These are phyloP conservation scores for Protobothrops mucrosquamatus DNA, from an alignment of 2,113 vertebrate species.

Conservation along the genomic window DNA sequence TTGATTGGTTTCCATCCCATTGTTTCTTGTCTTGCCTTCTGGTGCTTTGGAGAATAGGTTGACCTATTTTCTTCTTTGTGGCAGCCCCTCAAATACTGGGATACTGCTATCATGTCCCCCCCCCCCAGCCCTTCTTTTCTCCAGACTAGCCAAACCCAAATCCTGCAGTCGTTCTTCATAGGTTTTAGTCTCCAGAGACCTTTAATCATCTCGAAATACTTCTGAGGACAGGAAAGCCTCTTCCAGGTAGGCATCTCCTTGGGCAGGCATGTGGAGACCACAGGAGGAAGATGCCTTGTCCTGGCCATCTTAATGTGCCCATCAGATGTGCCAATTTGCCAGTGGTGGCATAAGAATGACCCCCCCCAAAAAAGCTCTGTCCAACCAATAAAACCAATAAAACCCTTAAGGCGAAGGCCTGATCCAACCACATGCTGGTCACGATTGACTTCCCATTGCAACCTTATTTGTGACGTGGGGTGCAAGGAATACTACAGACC, in stretches of 20 bases:
- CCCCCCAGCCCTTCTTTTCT: no score
- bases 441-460: background rate
- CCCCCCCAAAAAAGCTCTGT: background rate
- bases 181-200: no score
- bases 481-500: background rate
- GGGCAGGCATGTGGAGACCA: background rate
- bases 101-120: no score
- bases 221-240: background rate
- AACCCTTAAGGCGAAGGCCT: background rate
- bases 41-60: no score
- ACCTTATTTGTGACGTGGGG: background rate
- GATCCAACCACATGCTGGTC: background rate
- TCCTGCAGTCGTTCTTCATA: no score
- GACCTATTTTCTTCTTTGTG: no score
- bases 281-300: background rate
- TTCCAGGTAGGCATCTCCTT: background rate
- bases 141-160: no score
- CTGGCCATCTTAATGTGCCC: background rate
- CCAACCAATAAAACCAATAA: background rate
- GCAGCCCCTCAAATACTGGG: no score
- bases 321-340: background rate
- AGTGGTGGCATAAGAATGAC: background rate
- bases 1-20: no score
- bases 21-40: no score
- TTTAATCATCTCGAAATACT: background rate